Evolutionary conservation across 2,888 invertebrate genomes (phyloP).

Genomic region (Diaprepes abbreviatus): DNA sequence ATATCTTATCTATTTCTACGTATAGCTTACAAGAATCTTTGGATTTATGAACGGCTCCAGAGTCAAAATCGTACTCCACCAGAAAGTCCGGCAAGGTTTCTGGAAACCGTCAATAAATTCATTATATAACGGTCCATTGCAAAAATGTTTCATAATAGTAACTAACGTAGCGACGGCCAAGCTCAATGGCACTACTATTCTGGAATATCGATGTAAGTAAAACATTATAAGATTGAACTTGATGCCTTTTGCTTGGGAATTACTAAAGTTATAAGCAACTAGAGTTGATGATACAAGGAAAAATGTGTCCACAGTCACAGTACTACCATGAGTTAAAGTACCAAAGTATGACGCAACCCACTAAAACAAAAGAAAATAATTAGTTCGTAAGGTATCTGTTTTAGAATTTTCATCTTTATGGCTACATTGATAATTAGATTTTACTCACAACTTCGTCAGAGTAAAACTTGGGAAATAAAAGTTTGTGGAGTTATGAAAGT

Average conservation of each 20-base stretch:
- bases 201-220: conserved; percentile 67
- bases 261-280: conserved; percentile 67
- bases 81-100: conserved; percentile 59
- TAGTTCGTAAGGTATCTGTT: no score
- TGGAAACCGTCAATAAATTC: conserved; percentile 29
- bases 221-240: conserved; percentile 62
- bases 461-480: no score
- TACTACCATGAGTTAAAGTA: conserved; percentile 64
- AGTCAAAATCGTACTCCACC: conserved; percentile 66
- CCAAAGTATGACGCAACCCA: conserved; percentile 61
- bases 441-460: no score
- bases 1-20: no score
- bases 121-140: conserved; percentile 68
- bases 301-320: conserved; percentile 75
- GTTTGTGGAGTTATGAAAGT: no score
- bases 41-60: conserved; percentile 63
- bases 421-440: no score
- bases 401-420: no score
- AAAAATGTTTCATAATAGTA: conserved; percentile 65
- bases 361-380: conserved; percentile 61
- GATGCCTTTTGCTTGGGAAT: conserved; percentile 58
- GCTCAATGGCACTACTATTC: conserved; percentile 68
- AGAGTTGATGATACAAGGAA: conserved; percentile 74
- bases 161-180: conserved; percentile 65
- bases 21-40: conserved; percentile 54